Conservation (phyloP, 2,113 vertebrate genomes). For the Triplophysa rosa region DNA sequence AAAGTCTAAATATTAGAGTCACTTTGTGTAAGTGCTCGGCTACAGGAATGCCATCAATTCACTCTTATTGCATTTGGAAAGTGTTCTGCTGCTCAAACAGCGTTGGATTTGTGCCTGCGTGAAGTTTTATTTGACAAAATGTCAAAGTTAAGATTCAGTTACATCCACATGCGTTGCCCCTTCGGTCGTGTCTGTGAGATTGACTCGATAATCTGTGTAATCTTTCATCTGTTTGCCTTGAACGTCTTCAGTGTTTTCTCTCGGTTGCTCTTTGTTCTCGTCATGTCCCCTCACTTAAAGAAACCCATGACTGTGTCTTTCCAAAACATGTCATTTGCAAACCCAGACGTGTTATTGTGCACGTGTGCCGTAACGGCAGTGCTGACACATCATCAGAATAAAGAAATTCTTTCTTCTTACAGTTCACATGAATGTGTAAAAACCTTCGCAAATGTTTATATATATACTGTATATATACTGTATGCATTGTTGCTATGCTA, state of each 20-base stretch:
- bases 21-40: neutral
- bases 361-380: constrained; percentile 32
- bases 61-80: neutral
- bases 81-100: neutral
- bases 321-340: constrained; percentile 30
- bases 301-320: neutral
- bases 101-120: too few relatives aligned
- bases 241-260: neutral
- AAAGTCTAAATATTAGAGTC: neutral
- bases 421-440: neutral
- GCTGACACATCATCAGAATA: constrained; percentile 29
- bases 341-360: constrained; percentile 33
- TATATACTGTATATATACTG: too few relatives aligned
- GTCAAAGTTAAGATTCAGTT: too few relatives aligned
- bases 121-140: too few relatives aligned
- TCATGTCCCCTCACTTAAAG: neutral
- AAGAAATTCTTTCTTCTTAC: neutral
- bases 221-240: too few relatives aligned
- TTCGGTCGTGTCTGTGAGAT: too few relatives aligned
- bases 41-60: neutral
- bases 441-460: too few relatives aligned
- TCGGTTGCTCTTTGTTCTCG: neutral
- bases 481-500: too few relatives aligned
- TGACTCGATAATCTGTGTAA: too few relatives aligned
- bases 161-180: too few relatives aligned